Percentiles rank a stretch among this genome's conserved stretches.
These are phyloP conservation scores for Dipus sagitta DNA, from an alignment of 2,797 vertebrate species.

Conservation along the genomic window DNA sequence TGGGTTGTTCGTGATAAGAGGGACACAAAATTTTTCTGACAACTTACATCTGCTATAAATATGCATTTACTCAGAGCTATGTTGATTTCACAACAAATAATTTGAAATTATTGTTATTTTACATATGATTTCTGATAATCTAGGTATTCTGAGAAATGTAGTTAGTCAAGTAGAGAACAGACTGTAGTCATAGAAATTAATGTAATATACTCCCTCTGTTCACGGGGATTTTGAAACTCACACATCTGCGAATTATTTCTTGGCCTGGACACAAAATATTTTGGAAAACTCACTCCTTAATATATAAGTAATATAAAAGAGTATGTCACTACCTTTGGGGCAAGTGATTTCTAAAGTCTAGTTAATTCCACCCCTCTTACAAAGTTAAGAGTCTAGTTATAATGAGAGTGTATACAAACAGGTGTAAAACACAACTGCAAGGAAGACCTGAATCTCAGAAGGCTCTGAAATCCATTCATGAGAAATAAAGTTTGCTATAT, in stretches of 20 bases:
- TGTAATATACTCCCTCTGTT: not conserved
- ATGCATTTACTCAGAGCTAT: not conserved
- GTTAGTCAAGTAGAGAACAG: not conserved
- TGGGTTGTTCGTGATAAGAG: not conserved
- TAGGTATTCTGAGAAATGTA: not conserved
- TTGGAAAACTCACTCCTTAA: conserved; percentile 28
- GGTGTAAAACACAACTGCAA: not conserved
- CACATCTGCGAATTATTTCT: not conserved
- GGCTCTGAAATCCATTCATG: not conserved
- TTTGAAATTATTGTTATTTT: conserved; percentile 23
- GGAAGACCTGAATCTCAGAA: not conserved
- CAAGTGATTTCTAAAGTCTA: conserved; percentile 22
- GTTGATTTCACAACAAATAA: conserved; percentile 6
- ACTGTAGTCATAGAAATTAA: not conserved
- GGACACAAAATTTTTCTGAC: not conserved
- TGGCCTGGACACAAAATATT: not conserved
- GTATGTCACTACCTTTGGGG: not conserved
- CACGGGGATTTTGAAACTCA: not conserved
- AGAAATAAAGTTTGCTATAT: conserved; percentile 7
- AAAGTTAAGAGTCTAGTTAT: not conserved
- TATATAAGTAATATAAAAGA: not conserved
- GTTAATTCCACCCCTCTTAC: not conserved
- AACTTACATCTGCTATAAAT: not conserved
- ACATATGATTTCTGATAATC: no score
- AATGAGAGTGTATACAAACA: not conserved